A percentile compares a stretch with the other conserved stretches of the same genome.
Conservation (phyloP, 2,888 invertebrate species). For the Eristalis arbustorum region DNA sequence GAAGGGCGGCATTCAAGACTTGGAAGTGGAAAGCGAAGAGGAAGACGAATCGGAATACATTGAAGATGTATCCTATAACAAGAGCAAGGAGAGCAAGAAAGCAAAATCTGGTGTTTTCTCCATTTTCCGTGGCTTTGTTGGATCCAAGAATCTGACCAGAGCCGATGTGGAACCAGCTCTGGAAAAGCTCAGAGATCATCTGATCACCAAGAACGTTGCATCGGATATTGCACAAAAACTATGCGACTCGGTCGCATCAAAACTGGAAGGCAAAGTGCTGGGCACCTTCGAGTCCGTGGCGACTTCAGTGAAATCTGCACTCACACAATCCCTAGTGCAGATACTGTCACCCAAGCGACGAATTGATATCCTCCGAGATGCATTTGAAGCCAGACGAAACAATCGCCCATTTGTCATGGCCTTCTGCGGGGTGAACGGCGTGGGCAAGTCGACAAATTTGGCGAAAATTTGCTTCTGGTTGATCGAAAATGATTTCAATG, state of each 20-base stretch:
- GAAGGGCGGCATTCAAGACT: constrained; percentile 90
- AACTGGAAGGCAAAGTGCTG: constrained; percentile 93
- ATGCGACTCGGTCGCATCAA: constrained; percentile 94
- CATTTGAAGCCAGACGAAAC: constrained; percentile 91
- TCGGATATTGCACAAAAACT: constrained; percentile 96
- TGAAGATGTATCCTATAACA: constrained; percentile 71
- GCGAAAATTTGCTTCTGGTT: constrained; percentile 99
- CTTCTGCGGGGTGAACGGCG: constrained; percentile 99
- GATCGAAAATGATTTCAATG: constrained; percentile 97
- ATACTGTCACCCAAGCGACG: constrained; percentile 96
- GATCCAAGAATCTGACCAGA: constrained; percentile 90
- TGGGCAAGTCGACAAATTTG: constrained; percentile 98
- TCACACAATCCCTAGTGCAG: constrained; percentile 95
- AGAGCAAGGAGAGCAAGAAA: constrained; percentile 74
- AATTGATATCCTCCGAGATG: constrained; percentile 97
- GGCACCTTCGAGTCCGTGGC: constrained; percentile 98
- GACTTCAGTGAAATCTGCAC: constrained; percentile 90
- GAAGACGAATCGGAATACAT: constrained; percentile 82
- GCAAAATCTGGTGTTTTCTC: constrained; percentile 84
- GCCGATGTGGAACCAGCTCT: constrained; percentile 92
- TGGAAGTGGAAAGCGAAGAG: constrained; percentile 89
- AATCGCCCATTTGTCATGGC: constrained; percentile 96
- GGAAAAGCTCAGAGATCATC: constrained; percentile 96
- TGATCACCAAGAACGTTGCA: constrained; percentile 98
- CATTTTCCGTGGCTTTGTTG: constrained; percentile 92